Evolutionary conservation across 1,140 invertebrate genomes (phyloP).

Genomic region (Bicyclus anynana): DNA sequence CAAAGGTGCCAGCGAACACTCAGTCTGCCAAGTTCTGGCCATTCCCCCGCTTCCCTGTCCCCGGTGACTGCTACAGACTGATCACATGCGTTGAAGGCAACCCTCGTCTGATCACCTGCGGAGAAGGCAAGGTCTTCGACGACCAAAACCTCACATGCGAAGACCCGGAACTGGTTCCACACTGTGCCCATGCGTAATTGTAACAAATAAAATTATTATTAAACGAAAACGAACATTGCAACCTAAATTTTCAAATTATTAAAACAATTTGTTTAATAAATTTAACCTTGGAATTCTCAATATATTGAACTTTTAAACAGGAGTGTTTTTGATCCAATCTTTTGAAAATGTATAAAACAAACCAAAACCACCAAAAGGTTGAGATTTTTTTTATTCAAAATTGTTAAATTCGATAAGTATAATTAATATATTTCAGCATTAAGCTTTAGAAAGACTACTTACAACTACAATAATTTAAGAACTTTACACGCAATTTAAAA

Average conservation of each 20-base stretch:
- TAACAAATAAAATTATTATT: slow-evolving; percentile 36
- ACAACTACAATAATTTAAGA: no score
- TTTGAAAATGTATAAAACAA: no score
- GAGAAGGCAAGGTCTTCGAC: slow-evolving; percentile 91
- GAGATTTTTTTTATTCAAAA: no score
- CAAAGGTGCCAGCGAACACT: slow-evolving; percentile 86
- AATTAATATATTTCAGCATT: no score
- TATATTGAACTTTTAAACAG: no score
- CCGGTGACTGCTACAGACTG: slow-evolving; percentile 88
- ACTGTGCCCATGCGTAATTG: slow-evolving; percentile 67
- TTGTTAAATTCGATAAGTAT: no score
- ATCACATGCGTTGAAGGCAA: slow-evolving; percentile 93
- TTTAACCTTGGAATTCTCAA: no score
- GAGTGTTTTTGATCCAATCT: no score
- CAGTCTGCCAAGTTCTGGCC: slow-evolving; percentile 92
- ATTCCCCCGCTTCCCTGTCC: slow-evolving; percentile 90
- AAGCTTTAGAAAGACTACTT: no score
- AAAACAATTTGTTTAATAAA: no score
- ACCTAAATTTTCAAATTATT: background rate
- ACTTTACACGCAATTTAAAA: no score
- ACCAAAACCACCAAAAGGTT: no score
- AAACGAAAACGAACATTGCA: slow-evolving; percentile 30
- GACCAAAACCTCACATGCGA: slow-evolving; percentile 89
- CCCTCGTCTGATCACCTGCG: slow-evolving; percentile 91
- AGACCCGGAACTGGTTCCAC: slow-evolving; percentile 86